Percentiles rank a stretch among this genome's conserved stretches.
Conservation (phyloP, 2,888 invertebrate species). For the Diadegma fenestrale region DNA sequence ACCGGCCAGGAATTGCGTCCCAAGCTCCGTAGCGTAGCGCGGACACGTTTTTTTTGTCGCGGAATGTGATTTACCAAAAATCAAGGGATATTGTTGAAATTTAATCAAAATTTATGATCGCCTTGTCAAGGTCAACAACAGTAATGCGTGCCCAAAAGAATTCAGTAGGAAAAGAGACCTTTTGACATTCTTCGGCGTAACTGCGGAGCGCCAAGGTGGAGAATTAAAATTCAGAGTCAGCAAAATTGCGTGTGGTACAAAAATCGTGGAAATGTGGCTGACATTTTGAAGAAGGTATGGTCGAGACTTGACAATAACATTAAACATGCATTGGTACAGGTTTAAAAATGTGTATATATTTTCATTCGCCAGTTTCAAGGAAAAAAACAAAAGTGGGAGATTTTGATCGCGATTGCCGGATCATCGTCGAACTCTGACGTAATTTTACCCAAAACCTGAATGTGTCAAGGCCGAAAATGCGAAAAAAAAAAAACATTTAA, state of each 20-base stretch:
- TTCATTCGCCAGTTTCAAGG: slow-evolving; percentile 9
- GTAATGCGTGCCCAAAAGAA: not conserved
- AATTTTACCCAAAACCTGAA: slow-evolving; percentile 56
- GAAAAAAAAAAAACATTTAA: slow-evolving; percentile 31
- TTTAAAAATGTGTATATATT: not conserved
- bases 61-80: not conserved
- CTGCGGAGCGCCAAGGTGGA: not conserved
- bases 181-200: not conserved
- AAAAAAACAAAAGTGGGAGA: slow-evolving; percentile 40
- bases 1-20: not conserved
- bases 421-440: slow-evolving; percentile 53
- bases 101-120: not conserved
- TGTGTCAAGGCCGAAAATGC: slow-evolving; percentile 55
- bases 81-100: not conserved
- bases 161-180: not conserved
- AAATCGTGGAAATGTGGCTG: not conserved
- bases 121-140: not conserved
- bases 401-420: slow-evolving; percentile 16
- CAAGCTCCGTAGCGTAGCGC: not conserved
- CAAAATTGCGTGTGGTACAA: not conserved
- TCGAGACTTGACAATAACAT: not conserved
- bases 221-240: not conserved
- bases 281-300: not conserved
- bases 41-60: not conserved
- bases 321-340: not conserved